Evolutionary conservation across 2,113 vertebrate species (phyloP).

Genomic region (Oryzias celebensis): DNA sequence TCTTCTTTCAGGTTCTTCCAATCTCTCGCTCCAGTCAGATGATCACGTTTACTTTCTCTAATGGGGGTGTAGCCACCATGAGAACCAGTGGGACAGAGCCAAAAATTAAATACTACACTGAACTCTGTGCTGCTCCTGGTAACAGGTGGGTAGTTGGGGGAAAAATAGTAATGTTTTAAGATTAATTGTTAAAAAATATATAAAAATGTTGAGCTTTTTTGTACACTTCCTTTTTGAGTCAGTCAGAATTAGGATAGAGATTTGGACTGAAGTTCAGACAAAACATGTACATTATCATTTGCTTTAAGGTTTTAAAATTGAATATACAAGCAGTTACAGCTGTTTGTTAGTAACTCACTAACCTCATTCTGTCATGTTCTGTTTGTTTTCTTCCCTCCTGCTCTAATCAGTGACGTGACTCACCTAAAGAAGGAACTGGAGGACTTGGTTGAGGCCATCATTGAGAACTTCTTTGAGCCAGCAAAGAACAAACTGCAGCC

Average conservation of each 20-base stretch:
- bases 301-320: too few relatives aligned
- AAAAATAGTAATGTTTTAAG: not conserved
- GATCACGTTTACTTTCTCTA: conserved; percentile 95
- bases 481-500: conserved; percentile 88
- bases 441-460: conserved; percentile 84
- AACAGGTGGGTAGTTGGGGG: conserved; percentile 78
- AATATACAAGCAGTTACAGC: too few relatives aligned
- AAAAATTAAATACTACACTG: conserved; percentile 97
- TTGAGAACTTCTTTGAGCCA: conserved; percentile 93
- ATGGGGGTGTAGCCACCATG: conserved; percentile 94
- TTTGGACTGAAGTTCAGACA: too few relatives aligned
- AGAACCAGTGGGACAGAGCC: conserved; percentile 96
- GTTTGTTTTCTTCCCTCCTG: not conserved
- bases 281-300: too few relatives aligned
- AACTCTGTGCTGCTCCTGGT: conserved; percentile 92
- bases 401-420: conserved; percentile 80
- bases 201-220: too few relatives aligned
- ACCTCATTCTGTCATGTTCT: not conserved
- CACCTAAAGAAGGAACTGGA: conserved; percentile 88
- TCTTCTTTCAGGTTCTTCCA: conserved; percentile 84
- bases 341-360: not conserved
- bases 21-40: conserved; percentile 94
- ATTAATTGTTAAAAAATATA: not conserved
- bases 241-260: too few relatives aligned
- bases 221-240: too few relatives aligned